These are phyloP conservation scores for Amblyteles armatorius DNA, from an alignment of 2,888 invertebrate species.

Conservation along the genomic window DNA sequence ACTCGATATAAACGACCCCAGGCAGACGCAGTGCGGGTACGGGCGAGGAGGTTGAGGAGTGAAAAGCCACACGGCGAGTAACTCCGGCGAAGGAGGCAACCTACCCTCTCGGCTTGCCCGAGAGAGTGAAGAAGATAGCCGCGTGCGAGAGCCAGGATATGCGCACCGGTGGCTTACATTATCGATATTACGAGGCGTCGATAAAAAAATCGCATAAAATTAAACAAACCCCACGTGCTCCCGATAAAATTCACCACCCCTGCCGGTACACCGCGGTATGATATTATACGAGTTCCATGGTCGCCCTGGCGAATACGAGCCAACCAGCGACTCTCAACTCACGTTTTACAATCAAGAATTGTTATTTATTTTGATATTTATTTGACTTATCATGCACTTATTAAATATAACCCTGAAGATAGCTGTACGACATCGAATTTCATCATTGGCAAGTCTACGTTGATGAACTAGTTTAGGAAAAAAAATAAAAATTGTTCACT, in stretches of 20 bases:
- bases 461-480: too few species aligned
- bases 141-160: constrained; percentile 53
- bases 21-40: constrained; percentile 1
- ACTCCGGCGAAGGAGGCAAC: not conserved
- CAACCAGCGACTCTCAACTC: constrained; percentile 32
- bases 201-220: constrained; percentile 84
- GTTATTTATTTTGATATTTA: not conserved
- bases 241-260: constrained; percentile 77
- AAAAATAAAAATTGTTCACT: too few species aligned
- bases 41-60: constrained; percentile 28
- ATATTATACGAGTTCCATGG: constrained; percentile 49
- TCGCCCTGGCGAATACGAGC: constrained; percentile 13
- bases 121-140: constrained; percentile 25
- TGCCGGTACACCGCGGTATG: not conserved
- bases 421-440: too few species aligned
- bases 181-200: constrained; percentile 84
- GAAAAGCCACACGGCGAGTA: not conserved
- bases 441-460: too few species aligned
- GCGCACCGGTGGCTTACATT: constrained; percentile 80
- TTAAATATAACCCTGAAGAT: not conserved
- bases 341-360: not conserved
- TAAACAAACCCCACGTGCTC: constrained; percentile 81
- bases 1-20: constrained; percentile 81
- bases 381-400: not conserved
- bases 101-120: constrained; percentile 2